These are phyloP conservation scores for Ochotona princeps DNA, from an alignment of 2,113 vertebrate genomes.

Conservation along the genomic window DNA sequence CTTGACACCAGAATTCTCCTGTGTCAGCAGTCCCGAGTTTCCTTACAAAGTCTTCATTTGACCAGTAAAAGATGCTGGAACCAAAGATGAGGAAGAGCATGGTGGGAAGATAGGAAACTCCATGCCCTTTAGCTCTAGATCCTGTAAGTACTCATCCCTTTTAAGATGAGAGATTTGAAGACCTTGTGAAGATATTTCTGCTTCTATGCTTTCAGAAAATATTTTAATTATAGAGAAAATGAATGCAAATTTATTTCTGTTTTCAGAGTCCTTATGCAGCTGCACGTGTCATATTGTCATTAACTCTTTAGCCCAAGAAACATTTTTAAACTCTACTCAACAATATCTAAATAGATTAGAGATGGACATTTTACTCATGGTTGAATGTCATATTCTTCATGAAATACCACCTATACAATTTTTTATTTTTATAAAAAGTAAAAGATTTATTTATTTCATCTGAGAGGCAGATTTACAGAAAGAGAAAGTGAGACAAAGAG, in stretches of 20 bases:
- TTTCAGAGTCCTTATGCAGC: not conserved
- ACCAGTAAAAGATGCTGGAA: not conserved
- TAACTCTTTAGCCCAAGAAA: not conserved
- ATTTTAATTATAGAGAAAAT: not conserved
- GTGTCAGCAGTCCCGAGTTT: not conserved
- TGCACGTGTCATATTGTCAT: not conserved
- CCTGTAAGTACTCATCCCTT: not conserved
- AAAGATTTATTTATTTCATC: too few relatives aligned
- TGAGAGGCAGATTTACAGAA: too few relatives aligned
- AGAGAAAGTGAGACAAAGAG: too few relatives aligned
- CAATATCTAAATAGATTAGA: not conserved
- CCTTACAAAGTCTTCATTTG: not conserved
- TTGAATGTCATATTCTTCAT: not conserved
- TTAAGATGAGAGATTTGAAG: not conserved
- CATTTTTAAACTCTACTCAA: not conserved
- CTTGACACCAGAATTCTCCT: not conserved
- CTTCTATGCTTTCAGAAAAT: not conserved
- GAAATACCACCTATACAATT: not conserved
- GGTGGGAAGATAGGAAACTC: not conserved
- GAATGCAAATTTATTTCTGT: not conserved
- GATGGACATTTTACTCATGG: not conserved
- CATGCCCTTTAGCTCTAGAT: not conserved
- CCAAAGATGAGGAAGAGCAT: not conserved
- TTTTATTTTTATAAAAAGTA: not conserved
- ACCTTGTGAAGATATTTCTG: not conserved